These are phyloP conservation scores for Gnathonemus longibarbis DNA, from an alignment of 2,113 vertebrate species.

Conservation along the genomic window DNA sequence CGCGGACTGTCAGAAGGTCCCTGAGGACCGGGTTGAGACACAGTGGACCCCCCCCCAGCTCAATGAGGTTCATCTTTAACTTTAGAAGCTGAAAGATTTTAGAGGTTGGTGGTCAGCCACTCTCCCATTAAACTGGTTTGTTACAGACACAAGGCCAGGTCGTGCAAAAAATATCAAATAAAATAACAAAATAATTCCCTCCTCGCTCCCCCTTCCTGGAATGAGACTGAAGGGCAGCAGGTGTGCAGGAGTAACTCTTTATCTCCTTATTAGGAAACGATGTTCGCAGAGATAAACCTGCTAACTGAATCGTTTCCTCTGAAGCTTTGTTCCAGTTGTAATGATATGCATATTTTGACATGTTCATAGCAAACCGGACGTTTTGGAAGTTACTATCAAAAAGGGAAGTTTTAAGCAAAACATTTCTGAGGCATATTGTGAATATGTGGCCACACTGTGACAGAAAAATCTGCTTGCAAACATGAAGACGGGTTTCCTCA, in stretches of 20 bases:
- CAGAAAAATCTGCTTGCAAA: neutral
- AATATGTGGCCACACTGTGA: neutral
- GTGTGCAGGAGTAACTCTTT: neutral
- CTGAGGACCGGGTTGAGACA: neutral
- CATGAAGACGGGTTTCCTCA: neutral
- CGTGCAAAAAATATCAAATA: neutral
- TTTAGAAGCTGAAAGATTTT: neutral
- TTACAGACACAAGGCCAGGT: neutral
- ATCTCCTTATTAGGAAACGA: neutral
- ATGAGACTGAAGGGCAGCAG: neutral
- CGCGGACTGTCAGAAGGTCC: neutral
- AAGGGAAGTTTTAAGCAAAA: neutral
- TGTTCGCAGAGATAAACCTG: neutral
- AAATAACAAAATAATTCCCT: neutral
- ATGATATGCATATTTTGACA: neutral
- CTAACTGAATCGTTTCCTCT: neutral
- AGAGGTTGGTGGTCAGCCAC: neutral
- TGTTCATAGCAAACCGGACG: neutral
- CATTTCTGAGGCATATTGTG: neutral
- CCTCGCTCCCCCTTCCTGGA: neutral
- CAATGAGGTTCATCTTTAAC: neutral
- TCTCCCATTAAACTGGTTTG: neutral
- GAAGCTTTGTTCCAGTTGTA: neutral
- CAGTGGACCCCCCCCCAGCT: neutral
- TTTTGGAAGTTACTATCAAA: neutral